Conservation (phyloP, 1,140 invertebrate genomes). For the Tetragonula clypearis region DNA sequence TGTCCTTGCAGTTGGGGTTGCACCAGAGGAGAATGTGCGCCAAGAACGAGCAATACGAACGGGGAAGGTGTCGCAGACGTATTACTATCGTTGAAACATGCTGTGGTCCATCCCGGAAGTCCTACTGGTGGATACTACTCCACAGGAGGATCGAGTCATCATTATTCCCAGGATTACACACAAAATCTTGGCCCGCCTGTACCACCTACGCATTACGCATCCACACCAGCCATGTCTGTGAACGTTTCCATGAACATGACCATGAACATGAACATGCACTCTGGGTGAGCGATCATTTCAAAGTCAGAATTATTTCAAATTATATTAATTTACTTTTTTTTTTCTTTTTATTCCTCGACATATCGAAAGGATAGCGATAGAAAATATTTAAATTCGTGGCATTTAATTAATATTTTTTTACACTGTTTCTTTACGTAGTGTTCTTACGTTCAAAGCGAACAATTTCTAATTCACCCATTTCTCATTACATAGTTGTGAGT, state of each 20-base stretch:
- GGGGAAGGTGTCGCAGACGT: constrained; percentile 91
- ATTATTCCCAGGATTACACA: constrained; percentile 80
- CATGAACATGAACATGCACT: constrained; percentile 90
- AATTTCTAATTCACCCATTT: too few species aligned
- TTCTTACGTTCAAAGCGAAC: too few species aligned
- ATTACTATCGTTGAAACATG: constrained; percentile 92
- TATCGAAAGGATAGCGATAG: not conserved
- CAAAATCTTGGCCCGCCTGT: constrained; percentile 76
- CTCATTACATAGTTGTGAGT: too few species aligned
- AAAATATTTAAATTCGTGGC: not conserved
- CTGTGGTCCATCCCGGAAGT: constrained; percentile 90
- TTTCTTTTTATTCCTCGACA: not conserved
- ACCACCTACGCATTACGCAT: constrained; percentile 81
- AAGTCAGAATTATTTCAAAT: not conserved
- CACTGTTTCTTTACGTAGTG: too few species aligned
- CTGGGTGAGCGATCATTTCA: constrained; percentile 80
- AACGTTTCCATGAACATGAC: constrained; percentile 99
- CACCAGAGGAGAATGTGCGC: constrained; percentile 76
- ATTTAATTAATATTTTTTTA: not conserved
- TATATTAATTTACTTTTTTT: not conserved
- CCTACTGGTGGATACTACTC: constrained; percentile 79
- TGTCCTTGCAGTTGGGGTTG: constrained; percentile 76
- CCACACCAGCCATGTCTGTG: constrained; percentile 91
- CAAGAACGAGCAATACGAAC: constrained; percentile 74
- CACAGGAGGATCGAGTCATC: constrained; percentile 74